These are phyloP conservation scores for Callipepla squamata DNA, from an alignment of 2,113 vertebrate genomes.

Conservation along the genomic window DNA sequence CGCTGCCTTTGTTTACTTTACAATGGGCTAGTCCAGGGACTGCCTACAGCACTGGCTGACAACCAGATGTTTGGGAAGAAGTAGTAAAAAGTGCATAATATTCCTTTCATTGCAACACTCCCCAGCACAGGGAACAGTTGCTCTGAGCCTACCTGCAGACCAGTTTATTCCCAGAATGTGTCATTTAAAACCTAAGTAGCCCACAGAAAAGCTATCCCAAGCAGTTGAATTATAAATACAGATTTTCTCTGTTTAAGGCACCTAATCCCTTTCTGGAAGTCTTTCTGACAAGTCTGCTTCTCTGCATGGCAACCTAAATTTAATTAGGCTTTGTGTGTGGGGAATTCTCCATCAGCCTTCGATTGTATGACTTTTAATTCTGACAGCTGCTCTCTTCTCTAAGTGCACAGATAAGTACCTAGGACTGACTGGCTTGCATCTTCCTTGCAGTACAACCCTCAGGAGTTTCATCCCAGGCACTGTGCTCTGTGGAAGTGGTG, in stretches of 20 bases:
- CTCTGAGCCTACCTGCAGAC: not conserved
- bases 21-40: not conserved
- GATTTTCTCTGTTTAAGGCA: not conserved
- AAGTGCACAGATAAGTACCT: not conserved
- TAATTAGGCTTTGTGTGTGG: conserved; percentile 16
- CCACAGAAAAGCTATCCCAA: not conserved
- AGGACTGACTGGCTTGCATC: not conserved
- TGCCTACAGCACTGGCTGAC: not conserved
- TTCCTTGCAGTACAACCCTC: not conserved
- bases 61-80: not conserved
- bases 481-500: fast-evolving
- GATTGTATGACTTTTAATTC: not conserved
- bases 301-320: conserved; percentile 13
- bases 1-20: no score
- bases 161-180: not conserved
- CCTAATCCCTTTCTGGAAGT: conserved; percentile 25
- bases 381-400: not conserved
- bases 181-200: not conserved
- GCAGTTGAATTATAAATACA: conserved; percentile 49
- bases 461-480: not conserved
- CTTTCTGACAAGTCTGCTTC: conserved; percentile 22
- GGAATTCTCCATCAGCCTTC: not conserved
- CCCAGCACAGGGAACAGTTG: not conserved
- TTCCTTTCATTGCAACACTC: not conserved
- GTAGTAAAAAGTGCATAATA: not conserved